Evolutionary conservation across 2,113 vertebrate genomes (phyloP), one percentile per base, ranked within the genome.

Genomic region (Tenrec ecaudatus): DNA sequence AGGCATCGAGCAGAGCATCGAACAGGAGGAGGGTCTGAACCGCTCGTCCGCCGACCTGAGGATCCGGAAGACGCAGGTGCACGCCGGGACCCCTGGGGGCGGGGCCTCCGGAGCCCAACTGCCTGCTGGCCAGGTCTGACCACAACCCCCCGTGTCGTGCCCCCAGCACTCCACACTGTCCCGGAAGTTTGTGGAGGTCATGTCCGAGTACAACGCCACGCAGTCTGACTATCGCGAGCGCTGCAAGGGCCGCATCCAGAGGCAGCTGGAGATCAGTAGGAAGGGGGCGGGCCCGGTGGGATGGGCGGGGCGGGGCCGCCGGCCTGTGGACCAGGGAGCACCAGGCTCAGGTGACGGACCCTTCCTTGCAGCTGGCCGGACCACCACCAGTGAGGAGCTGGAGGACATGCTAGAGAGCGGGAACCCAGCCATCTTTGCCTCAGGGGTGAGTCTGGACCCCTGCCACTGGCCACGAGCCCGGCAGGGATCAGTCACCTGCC

Each of bases 371-470:
- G 99, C 99, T 88, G 99, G 99, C 78, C 98, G 99, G 97, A 99
- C 99, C 95, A 99, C 99, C 2, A 99, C 99, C 84, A 99, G 99
- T 0, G 99, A 99, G 89, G 99, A 99, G 97, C 97, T 99, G 93
- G 99, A 99, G 93, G 99, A 99, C 98, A 99, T 99, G 99, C 97
- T 99, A 96, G 99, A 99, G 97, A 99, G 99, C 0, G 99, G 99
- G 94, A 99, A 99, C 96, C 99, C 99, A 0, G 99, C 99, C 85
- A 99, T 99, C 97, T 99, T 99, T 97, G 99, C 99, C 79, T 99
- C 99, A 0, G 99, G 99, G 98, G 99, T 99, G 95, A 98, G 98
- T 95, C 23, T 36, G 66, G 64, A 25, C 66, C 29, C 64, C n/a
- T n/a, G 40, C 40, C 40, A 40, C 40, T 40, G 40, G 40, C 47